Base-by-base conservation (phyloP, 2,888 invertebrate species). In the Sabatieria punctata region DNA sequence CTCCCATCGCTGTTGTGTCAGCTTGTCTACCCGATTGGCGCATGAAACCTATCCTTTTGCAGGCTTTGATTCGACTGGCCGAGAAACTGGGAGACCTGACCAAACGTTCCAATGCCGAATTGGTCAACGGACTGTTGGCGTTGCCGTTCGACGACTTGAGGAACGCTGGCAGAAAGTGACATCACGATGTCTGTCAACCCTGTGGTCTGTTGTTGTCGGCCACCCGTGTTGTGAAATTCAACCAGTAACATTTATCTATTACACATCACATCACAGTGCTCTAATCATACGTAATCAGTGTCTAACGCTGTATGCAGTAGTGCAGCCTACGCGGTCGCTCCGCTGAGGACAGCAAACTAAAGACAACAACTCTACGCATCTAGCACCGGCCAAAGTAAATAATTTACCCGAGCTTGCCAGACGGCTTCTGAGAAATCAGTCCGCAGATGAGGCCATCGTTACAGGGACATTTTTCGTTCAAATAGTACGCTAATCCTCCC, bases 391-490 rank as follows among this genome's bases (percentile, higher is more conserved):
- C 30, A 30, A 30, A 30, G 30, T 30, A 30, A 11, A 30, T 30
- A 11, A 11, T 30, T 30, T 8, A 30, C 15, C 8, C 8, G 8
- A 30, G 8, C 8, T 30, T 11, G 8, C 30, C 15, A 15, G 8
- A 8, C 15, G 8, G 8, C 15, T 30, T 30, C 30, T 15, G 8
- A 30, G 15, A 11, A 15, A 30, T 15, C 8, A 30, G 8, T 13
- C 37, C 40, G 42, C 63, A 63, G 13, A 55, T 47, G 4, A 64
- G 54, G n/a, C 57, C 60, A 6, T 39, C 43, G 22, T 52, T 50
- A 49, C 63, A 64, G 8, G 63, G 63, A 44, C 63, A 63, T 22
- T 51, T 39, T 45, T 62, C 56, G 49, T 63, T 64, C 36, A 63
- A 51, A 42, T 49, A 52, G 49, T 60, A 64, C 39, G 58, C 55